Conservation (phyloP, 2,888 invertebrate genomes). For the Eretmocerus hayati region DNA sequence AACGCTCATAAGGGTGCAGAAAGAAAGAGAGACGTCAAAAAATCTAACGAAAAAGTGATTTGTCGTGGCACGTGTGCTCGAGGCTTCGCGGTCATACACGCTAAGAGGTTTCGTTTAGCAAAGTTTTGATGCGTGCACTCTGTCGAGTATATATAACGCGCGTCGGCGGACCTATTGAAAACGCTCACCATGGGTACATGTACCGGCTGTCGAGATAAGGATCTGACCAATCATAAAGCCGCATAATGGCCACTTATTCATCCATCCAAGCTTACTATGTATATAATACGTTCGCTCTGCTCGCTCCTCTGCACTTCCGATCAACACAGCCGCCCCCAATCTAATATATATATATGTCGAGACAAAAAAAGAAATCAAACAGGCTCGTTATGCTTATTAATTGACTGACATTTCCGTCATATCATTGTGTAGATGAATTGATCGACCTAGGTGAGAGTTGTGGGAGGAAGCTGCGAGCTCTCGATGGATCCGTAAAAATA, state of each 20-base stretch:
- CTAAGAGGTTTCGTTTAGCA: conserved; percentile 39
- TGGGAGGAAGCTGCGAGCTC: not conserved
- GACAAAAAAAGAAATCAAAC: conserved; percentile 48
- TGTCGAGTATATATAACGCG: too few relatives aligned
- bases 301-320: too few relatives aligned
- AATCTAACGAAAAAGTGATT: conserved; percentile 14
- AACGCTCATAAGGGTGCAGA: too few relatives aligned
- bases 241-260: too few relatives aligned
- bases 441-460: not conserved
- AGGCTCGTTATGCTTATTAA: conserved; percentile 47
- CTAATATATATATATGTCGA: too few relatives aligned
- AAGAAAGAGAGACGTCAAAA: too few relatives aligned
- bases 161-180: conserved; percentile 30
- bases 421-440: conserved; percentile 25
- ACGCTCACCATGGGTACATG: conserved; percentile 37
- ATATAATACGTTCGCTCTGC: too few relatives aligned
- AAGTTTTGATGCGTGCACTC: conserved; percentile 36
- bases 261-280: too few relatives aligned
- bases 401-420: conserved; percentile 48
- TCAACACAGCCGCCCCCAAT: too few relatives aligned
- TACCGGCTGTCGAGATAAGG: conserved; percentile 47
- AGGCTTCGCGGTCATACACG: too few relatives aligned
- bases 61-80: conserved; percentile 42
- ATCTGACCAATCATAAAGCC: conserved; percentile 48
- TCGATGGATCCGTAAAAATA: too few relatives aligned